Base-by-base conservation (phyloP, 2,888 invertebrate genomes). In the Eupithecia abbreviata region DNA sequence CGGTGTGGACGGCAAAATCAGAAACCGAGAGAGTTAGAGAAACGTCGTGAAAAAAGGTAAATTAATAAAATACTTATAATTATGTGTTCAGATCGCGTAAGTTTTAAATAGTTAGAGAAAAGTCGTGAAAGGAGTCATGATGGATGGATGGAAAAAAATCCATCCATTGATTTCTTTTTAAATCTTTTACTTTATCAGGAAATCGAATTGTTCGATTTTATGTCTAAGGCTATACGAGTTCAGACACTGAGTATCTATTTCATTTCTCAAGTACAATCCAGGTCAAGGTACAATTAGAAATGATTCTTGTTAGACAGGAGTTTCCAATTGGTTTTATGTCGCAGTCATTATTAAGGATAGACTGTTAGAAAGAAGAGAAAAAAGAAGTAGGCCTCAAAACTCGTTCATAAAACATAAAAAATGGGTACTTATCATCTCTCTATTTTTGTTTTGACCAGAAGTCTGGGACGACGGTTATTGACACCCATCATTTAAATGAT, bases 401-500 rank as follows among this genome's bases (percentile, higher is more conserved):
- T 7, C 10, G 69, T 47, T 18, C 45, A 30, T 12, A 13, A 49
- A 69, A 69, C n/a, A n/a, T 4, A 68, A 68, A 47, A 68, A 68
- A 68, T 18, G n/a, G 18, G 2, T 12, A 68, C 9, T 10, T 45
- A 47, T 49, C 4, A 68, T 30, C 2, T 18, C 68, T n/a, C 9
- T 43, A 68, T 43, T 68, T 55, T 73, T 66, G 49, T 65, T 62
- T 69, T 49, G 69, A 69, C 30, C 13, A 47, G 66, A 42, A 66
- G 47, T 47, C 47, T 18, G 18, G 13, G 47, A 5, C 69, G 43
- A 58, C 55, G 51, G 55, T 74, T 74, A 77, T 69, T 76, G 73
- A 76, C 73, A 67, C 62, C 62, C 43, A 73, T 67, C 55, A 73
- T 49, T 58, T 65, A 69, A 49, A 69, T 77, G 72, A 77, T 71